phyloP scores from a whole-genome alignment of 1,140 invertebrate species.

The Homalodisca vitripennis region DNA sequence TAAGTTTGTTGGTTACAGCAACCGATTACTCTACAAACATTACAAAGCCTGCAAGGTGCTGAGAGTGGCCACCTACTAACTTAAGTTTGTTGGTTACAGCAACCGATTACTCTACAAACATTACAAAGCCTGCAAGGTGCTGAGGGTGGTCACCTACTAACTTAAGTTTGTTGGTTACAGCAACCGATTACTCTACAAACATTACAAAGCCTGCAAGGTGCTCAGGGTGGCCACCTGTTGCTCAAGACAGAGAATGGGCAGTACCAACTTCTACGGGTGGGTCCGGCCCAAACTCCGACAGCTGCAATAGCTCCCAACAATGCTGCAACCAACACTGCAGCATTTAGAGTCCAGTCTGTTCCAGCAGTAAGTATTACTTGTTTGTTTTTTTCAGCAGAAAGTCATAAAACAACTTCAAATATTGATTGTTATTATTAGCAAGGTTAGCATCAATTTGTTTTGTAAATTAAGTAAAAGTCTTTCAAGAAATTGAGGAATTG shows the following conservation, averaged over 20 bases:
- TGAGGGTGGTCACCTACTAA: slow-evolving; percentile 81
- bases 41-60: slow-evolving; percentile 77
- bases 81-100: slow-evolving; percentile 69
- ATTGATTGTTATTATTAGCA: too few species aligned
- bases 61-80: slow-evolving; percentile 83
- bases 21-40: slow-evolving; percentile 75
- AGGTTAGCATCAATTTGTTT: too few species aligned
- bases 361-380: slow-evolving; percentile 53
- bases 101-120: slow-evolving; percentile 74
- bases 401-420: too few species aligned
- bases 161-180: too few species aligned
- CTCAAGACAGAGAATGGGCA: slow-evolving; percentile 95
- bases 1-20: slow-evolving; percentile 67
- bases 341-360: slow-evolving; percentile 58
- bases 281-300: slow-evolving; percentile 60
- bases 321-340: slow-evolving; percentile 51
- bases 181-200: slow-evolving; percentile 73
- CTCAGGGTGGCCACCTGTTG: slow-evolving; percentile 80
- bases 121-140: slow-evolving; percentile 78
- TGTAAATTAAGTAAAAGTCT: too few species aligned
- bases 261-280: slow-evolving; percentile 85
- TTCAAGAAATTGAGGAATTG: too few species aligned
- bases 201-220: slow-evolving; percentile 76
- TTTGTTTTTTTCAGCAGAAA: too few species aligned
- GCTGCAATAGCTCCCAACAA: slow-evolving; percentile 59